These are phyloP conservation scores for Geotrypetes seraphini DNA, from an alignment of 2,797 vertebrate genomes.

Conservation along the genomic window DNA sequence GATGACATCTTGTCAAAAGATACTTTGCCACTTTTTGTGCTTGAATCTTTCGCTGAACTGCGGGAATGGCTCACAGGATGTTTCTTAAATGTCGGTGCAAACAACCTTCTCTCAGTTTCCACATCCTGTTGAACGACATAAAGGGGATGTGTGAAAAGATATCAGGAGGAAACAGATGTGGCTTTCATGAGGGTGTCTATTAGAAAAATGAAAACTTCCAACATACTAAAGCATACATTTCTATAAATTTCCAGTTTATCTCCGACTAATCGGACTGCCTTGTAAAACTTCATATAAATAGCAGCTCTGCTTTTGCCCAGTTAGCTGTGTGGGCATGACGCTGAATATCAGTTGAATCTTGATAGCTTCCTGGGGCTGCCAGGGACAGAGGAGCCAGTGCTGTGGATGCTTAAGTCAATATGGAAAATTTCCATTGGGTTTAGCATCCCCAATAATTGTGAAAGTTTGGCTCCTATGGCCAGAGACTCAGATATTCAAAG, in stretches of 20 bases:
- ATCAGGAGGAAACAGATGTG: conserved; percentile 28
- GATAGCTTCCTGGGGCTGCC: too few relatives aligned
- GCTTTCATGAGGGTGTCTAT: conserved; percentile 2
- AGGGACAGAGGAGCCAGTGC: too few relatives aligned
- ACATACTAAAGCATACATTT: conserved; percentile 9
- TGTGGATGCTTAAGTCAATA: too few relatives aligned
- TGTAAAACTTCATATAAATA: background rate
- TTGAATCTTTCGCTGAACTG: conserved; percentile 27
- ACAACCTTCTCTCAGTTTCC: conserved; percentile 43
- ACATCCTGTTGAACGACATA: conserved; percentile 52
- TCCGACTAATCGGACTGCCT: background rate
- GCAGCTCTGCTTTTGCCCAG: too few relatives aligned
- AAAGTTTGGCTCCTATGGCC: too few relatives aligned
- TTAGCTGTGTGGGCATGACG: too few relatives aligned
- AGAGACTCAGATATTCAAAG: too few relatives aligned
- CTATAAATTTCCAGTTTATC: conserved; percentile 21
- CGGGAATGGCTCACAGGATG: conserved; percentile 30
- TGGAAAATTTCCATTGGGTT: too few relatives aligned
- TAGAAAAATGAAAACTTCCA: conserved; percentile 14
- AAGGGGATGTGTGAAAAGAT: conserved; percentile 31
- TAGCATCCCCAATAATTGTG: too few relatives aligned
- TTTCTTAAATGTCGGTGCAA: conserved; percentile 31
- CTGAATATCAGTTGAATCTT: too few relatives aligned
- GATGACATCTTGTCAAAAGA: conserved; percentile 50
- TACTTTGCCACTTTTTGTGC: conserved; percentile 41